These are phyloP conservation scores for Linnaemya tessellans DNA, from an alignment of 2,888 invertebrate genomes.

Conservation along the genomic window DNA sequence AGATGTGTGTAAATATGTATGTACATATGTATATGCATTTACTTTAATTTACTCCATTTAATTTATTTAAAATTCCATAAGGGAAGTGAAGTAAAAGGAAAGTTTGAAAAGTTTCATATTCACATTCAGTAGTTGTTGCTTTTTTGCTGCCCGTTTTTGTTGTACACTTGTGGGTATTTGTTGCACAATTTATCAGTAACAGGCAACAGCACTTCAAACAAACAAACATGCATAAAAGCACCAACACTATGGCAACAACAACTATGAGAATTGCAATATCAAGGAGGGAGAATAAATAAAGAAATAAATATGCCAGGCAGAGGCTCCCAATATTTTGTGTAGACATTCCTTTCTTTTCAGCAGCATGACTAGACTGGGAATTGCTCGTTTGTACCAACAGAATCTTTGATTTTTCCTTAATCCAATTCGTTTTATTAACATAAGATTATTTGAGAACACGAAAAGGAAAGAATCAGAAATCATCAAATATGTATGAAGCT, in stretches of 20 bases:
- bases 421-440: too few species aligned
- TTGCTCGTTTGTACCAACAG: too few species aligned
- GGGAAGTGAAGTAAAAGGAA: conserved; percentile 42
- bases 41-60: background rate
- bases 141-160: background rate
- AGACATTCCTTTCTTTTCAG: background rate
- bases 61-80: conserved; percentile 28
- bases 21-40: background rate
- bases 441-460: too few species aligned
- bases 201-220: conserved; percentile 42
- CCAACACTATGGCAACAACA: background rate
- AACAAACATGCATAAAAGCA: conserved; percentile 10
- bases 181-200: conserved; percentile 57
- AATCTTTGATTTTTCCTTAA: too few species aligned
- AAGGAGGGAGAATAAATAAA: conserved; percentile 32
- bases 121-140: conserved; percentile 25
- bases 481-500: too few species aligned
- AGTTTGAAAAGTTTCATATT: conserved; percentile 28
- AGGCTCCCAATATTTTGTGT: background rate
- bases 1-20: background rate
- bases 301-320: background rate
- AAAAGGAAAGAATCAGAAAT: too few species aligned
- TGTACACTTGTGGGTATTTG: conserved; percentile 22
- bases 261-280: conserved; percentile 27
- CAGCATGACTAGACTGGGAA: too few species aligned